Base-by-base conservation (phyloP, 1,140 invertebrate genomes). In the Cydia pomonella region DNA sequence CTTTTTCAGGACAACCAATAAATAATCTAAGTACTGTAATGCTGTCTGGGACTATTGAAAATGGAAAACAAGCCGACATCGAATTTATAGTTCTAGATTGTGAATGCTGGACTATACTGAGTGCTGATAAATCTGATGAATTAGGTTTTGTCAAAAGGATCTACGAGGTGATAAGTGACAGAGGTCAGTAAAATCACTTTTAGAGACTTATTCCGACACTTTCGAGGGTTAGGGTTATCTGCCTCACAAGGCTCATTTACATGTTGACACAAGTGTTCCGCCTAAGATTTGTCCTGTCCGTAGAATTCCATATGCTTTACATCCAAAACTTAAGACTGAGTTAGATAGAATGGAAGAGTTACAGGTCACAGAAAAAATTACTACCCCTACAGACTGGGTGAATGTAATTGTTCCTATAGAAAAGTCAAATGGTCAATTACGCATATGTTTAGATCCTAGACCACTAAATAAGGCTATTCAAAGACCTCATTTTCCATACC, bases 371-470 rank as follows among this genome's bases (percentile, higher is more conserved):
- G 50, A 77, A 59, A 80, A 84, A 80, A 83, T 91, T 53, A 80
- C 82, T 73, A 77, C 83, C 50, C 83, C 80, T 66, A 85, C 83
- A 29, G 80, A 84, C 41, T 94, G 93, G 93, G 84, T 87, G 12
- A 84, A 88, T 73, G 87, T 87, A 21, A 79, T 92, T 53, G 84
- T 94, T 1, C 77, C 86, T 18, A 86, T 91, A 12, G 76, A 80
- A 63, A 94, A 94, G 79, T 64, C 76, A 25, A 82, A 89, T 76
- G 84, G 83, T 9, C 77, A 77, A 27, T 73, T 92, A 6, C 76
- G 93, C 25, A 41, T 94, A 0, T 93, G 90, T 77, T 78, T 91
- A n/a, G 92, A 94, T 77, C 90, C 88, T 10, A 80, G 75, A 71
- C 73, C 78, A 44, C 62, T 82, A 27, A 82, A 82, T 74, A 33